phyloP scores from a whole-genome alignment of 2,888 invertebrate species.

The Spodoptera littoralis region DNA sequence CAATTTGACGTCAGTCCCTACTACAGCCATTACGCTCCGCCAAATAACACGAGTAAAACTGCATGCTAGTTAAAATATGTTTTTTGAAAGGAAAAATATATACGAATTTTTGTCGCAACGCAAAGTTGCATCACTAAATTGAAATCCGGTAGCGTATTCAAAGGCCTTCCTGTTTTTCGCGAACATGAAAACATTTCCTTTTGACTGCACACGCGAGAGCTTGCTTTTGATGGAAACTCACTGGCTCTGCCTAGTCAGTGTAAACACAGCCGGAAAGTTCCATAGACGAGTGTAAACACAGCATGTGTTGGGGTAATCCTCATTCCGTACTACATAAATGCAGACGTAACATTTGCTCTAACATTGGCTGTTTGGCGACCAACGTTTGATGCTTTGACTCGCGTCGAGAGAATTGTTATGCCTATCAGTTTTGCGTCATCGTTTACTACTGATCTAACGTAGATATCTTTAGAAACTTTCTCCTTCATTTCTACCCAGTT shows the following conservation, averaged over 20 bases:
- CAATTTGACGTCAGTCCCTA: too few relatives aligned
- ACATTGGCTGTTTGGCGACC: constrained; percentile 20
- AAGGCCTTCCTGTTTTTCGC: constrained; percentile 29
- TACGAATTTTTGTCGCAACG: constrained; percentile 5
- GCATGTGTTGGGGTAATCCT: constrained; percentile 29
- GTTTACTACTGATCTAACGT: constrained; percentile 13
- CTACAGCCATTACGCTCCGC: too few relatives aligned
- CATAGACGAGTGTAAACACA: constrained; percentile 30
- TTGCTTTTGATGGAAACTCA: constrained; percentile 27
- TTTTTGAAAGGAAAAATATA: neutral
- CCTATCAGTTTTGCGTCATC: constrained; percentile 17
- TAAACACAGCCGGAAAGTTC: constrained; percentile 46
- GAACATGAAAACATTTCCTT: constrained; percentile 33
- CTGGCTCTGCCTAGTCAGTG: constrained; percentile 15
- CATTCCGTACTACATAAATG: constrained; percentile 4
- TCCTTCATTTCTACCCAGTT: constrained; percentile 1
- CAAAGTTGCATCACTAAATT: constrained; percentile 3
- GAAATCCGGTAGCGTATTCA: constrained; percentile 5
- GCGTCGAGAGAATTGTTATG: constrained; percentile 18
- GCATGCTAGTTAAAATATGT: neutral
- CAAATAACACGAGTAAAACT: neutral
- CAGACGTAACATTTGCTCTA: constrained; percentile 28
- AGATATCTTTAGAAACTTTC: neutral
- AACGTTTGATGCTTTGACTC: constrained; percentile 13
- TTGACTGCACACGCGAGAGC: constrained; percentile 17